These are phyloP conservation scores for Meles meles DNA, from an alignment of 2,113 vertebrate genomes.

Conservation along the genomic window DNA sequence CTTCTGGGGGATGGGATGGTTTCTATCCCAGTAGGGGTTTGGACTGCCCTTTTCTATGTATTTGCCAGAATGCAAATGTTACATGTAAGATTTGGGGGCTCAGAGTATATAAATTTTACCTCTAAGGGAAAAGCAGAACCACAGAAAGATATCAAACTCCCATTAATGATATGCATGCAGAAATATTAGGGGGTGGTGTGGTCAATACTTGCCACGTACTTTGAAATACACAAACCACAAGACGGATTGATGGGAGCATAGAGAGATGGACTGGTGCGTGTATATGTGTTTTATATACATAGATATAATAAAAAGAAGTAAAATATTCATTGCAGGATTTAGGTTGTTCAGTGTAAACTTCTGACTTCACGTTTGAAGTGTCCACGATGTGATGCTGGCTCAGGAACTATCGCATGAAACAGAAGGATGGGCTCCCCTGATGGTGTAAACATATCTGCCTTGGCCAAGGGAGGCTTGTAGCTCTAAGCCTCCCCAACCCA, in stretches of 20 bases:
- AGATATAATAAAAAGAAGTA: not conserved
- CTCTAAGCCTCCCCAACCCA: not conserved
- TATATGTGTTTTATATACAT: not conserved
- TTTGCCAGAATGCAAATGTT: not conserved
- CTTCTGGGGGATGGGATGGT: not conserved
- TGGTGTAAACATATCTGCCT: not conserved
- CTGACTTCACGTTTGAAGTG: not conserved
- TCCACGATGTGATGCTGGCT: not conserved
- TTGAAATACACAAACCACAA: constrained; percentile 16
- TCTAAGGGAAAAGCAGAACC: not conserved
- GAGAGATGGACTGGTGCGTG: no score
- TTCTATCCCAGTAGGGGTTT: not conserved
- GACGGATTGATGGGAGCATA: not conserved
- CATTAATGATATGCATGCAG: not conserved
- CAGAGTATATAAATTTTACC: not conserved
- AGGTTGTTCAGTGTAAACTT: not conserved
- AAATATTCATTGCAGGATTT: not conserved
- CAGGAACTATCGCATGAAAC: not conserved
- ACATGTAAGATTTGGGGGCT: not conserved
- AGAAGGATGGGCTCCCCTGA: not conserved
- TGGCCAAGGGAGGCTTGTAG: not conserved
- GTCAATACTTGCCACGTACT: not conserved
- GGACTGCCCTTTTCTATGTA: not conserved
- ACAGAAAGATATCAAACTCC: not conserved
- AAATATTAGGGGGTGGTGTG: not conserved